These are phyloP conservation scores for Fregata magnificens DNA, from an alignment of 2,113 vertebrate species.

Conservation along the genomic window DNA sequence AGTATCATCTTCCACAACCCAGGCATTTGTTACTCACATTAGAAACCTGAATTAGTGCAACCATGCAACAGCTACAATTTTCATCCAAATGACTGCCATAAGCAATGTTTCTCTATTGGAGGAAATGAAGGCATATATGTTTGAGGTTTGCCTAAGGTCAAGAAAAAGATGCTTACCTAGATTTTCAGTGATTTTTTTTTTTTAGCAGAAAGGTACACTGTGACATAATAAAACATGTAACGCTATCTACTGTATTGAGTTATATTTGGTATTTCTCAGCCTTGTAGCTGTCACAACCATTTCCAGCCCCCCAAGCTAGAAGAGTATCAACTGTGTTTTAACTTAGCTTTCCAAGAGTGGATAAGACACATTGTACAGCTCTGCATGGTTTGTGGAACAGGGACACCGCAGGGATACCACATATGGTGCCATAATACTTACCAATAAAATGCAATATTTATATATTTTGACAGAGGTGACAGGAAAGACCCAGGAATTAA, in stretches of 20 bases:
- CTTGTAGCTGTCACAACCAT: neutral
- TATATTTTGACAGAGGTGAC: neutral
- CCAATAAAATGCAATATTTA: neutral
- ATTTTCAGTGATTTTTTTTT: neutral
- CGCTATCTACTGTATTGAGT: neutral
- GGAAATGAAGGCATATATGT: neutral
- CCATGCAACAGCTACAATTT: neutral
- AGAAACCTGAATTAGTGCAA: neutral
- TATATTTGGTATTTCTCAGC: neutral
- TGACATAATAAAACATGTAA: neutral
- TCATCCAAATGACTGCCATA: neutral
- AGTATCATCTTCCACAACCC: neutral
- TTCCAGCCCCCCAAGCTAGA: neutral
- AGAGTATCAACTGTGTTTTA: neutral
- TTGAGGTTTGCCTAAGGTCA: neutral
- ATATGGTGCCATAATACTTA: neutral
- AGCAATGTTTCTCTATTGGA: neutral
- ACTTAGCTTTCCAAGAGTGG: neutral
- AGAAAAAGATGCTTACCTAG: neutral
- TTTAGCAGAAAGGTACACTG: neutral
- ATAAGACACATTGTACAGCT: neutral
- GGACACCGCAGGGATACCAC: accelerated
- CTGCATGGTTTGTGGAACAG: neutral
- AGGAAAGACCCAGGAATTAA: neutral
- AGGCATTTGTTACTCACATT: neutral